Base-by-base conservation (phyloP, 2,888 invertebrate genomes). In the Lepidochitona cinerea region DNA sequence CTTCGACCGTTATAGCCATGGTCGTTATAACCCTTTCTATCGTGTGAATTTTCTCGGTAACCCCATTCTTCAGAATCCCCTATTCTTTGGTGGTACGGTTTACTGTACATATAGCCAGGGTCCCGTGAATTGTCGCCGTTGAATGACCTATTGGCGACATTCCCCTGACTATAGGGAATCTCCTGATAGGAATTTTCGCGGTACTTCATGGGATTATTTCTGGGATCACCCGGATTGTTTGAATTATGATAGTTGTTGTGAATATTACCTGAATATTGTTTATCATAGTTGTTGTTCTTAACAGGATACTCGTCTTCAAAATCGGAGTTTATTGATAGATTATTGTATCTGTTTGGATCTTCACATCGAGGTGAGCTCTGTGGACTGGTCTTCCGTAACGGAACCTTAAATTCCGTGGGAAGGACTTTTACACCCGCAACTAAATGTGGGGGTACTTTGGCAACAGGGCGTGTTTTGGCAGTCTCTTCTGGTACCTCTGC, bases 361-460 rank as follows among this genome's bases (percentile, higher is more conserved):
- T 66, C 66, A 26, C 59, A 59, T 1, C 59, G 59, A 32, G 66
- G 66, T 35, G 66, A 66, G 12, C 29, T 26, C n/a, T 37, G 37
- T 4, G 66, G 66, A 37, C 66, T 66, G 2, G n/a, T 66, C 26
- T 66, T 66, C 29, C 37, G 12, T n/a, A 66, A 35, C 4, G 67
- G 72, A 14, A 71, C 29, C 33, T 72, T 66, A 33, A 69, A 65
- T 64, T 54, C 73, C 5, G 82, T 84, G 0, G 87, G 87, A 37
- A 87, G 74, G 0, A 87, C 87, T 54, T 86, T 84, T n/a, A 87
- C 81, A 0, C 87, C 87, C 1, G 81, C 82, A 32, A 85, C 83
- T 36, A 85, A 77, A 70, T 86, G 85, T 0, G 87, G 87, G 0
- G 85, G 86, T 5, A 87, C 87, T 74, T 87, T 86, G 6, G 87